phyloP scores from a whole-genome alignment of 1,140 invertebrate genomes.

The Thaumatotibia leucotreta region DNA sequence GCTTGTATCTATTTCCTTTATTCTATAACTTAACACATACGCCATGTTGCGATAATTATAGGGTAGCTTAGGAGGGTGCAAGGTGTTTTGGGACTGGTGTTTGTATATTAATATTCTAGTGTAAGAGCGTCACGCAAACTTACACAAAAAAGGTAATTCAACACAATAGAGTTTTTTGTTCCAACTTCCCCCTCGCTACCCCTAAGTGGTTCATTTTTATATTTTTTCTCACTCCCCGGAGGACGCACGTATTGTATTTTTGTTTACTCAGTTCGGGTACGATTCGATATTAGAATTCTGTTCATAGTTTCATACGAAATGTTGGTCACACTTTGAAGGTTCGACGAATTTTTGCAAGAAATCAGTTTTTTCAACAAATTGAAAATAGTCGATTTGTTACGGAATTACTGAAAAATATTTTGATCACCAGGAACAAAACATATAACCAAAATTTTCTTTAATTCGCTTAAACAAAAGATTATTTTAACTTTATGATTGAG shows the following conservation, averaged over 20 bases:
- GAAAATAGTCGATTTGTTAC: constrained; percentile 1
- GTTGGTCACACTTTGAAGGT: constrained; percentile 5
- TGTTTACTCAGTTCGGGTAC: constrained; percentile 10
- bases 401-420: background rate
- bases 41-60: constrained; percentile 24
- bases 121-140: constrained; percentile 35
- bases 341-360: background rate
- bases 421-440: background rate
- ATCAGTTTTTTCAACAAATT: background rate
- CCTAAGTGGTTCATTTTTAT: constrained; percentile 17
- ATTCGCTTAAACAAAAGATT: no score
- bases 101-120: constrained; percentile 43
- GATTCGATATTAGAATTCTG: constrained; percentile 13
- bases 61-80: constrained; percentile 14
- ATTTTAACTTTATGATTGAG: no score
- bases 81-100: constrained; percentile 23
- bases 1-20: constrained; percentile 22
- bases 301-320: constrained; percentile 1
- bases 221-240: constrained; percentile 7
- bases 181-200: background rate
- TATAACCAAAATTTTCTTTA: no score
- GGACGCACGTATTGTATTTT: constrained; percentile 13
- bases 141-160: constrained; percentile 19
- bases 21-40: constrained; percentile 16
- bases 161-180: constrained; percentile 10